Base-by-base conservation (phyloP, 2,113 vertebrate genomes). In the Phalacrocorax brasilianus region DNA sequence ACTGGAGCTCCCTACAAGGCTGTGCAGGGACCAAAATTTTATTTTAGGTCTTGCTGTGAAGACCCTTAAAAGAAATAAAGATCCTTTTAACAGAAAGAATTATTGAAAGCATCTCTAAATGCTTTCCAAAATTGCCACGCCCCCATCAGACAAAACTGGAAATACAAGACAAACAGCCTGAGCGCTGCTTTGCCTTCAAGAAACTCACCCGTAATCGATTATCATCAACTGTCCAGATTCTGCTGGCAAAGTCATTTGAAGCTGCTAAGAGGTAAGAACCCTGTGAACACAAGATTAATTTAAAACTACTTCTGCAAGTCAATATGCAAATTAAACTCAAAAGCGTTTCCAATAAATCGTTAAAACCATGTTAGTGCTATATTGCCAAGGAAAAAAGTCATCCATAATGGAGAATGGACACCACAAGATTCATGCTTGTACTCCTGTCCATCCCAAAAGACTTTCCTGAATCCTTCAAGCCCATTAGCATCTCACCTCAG, bases 181-280 rank as follows among this genome's bases (percentile, higher is more conserved):
- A 21, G 18, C 17, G 24, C 24, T 18, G n/a, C 20, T 82, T 50
- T 77, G 56, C 22, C 77, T 58, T 53, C 63, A 16, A 6, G 18
- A 66, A 16, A 92, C 98, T 98, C 93, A 99, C 99, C 97, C 99
- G 98, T 93, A 99, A 98, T 23, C 99, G 98, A 97, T 98, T 99
- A 97, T 99, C 99, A n/a, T 99, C 99, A 9, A 99, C 99, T 0
- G 99, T 99, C 99, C 99, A 99, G 95, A 99, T 99, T 72, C 99
- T 98, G 95, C 99, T 99, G 63, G 99, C 99, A 82, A 99, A 99
- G 96, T 99, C 99, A 91, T 99, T 99, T 20, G 99, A 99, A 50
- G 99, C 99, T 23, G 99, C 99, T 88, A 99, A 98, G 88, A 99
- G 98, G 95, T 98, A 99, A 14, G 99, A 99, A 15, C 99, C 99